Conservation (phyloP, 2,797 vertebrate genomes). For the Kryptopterus vitreolus region DNA sequence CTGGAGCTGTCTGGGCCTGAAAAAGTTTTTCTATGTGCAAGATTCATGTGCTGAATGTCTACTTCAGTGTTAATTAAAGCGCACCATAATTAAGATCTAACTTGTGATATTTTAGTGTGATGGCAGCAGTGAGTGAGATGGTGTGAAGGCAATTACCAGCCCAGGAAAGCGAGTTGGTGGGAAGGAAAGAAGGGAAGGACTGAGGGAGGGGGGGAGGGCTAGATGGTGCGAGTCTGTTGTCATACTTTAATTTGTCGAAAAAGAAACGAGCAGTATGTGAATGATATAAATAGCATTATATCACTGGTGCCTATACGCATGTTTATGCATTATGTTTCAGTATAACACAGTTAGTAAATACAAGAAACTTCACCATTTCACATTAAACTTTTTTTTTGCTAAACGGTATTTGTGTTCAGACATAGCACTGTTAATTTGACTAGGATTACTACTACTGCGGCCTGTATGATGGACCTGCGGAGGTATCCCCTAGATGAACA, state of each 20-base stretch:
- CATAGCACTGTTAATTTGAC: slow-evolving; percentile 13
- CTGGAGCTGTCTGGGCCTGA: slow-evolving; percentile 19
- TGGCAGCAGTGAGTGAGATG: slow-evolving; percentile 54
- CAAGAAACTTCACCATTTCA: neutral
- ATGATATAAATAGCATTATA: slow-evolving; percentile 15
- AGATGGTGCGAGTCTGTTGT: neutral
- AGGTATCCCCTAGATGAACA: slow-evolving; percentile 94
- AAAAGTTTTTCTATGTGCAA: slow-evolving; percentile 35
- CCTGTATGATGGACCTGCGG: slow-evolving; percentile 96
- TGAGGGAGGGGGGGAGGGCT: neutral
- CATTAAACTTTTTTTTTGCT: neutral
- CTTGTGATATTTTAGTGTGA: slow-evolving; percentile 45
- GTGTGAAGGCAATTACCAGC: slow-evolving; percentile 58
- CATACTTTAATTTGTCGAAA: slow-evolving; percentile 2
- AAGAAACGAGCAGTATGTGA: neutral
- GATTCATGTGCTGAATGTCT: slow-evolving; percentile 44
- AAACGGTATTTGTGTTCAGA: slow-evolving; percentile 16
- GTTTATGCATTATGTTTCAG: neutral
- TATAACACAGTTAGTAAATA: neutral
- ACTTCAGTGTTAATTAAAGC: slow-evolving; percentile 48
- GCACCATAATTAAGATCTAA: slow-evolving; percentile 58
- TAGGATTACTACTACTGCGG: slow-evolving; percentile 93
- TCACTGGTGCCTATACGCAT: neutral
- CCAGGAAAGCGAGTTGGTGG: slow-evolving; percentile 43
- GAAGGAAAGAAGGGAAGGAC: slow-evolving; percentile 6